phyloP scores from a whole-genome alignment of 2,797 vertebrate genomes.

The Cryptoblepharus egeriae region DNA sequence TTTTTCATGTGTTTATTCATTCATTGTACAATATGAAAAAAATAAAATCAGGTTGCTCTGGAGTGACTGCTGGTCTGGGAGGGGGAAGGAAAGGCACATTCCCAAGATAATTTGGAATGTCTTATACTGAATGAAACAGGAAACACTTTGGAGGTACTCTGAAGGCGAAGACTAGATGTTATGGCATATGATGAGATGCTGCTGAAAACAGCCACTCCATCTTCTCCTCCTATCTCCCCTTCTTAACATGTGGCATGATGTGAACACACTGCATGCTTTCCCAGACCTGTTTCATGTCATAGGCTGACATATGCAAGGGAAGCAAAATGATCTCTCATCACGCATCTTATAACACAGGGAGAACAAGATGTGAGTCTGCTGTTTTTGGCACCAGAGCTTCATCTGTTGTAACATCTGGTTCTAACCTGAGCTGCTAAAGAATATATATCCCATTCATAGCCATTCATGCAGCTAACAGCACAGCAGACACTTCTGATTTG shows the following conservation, averaged over 20 bases:
- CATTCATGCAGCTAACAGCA: background rate
- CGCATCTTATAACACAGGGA: background rate
- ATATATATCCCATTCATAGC: background rate
- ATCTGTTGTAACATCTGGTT: background rate
- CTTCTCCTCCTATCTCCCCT: background rate
- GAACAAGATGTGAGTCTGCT: background rate
- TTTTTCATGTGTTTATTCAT: no score
- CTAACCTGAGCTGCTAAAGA: background rate
- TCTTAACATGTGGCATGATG: background rate
- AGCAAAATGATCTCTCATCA: background rate
- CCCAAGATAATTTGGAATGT: background rate
- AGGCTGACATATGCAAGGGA: background rate
- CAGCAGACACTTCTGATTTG: background rate
- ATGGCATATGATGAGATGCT: background rate
- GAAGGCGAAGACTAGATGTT: no score
- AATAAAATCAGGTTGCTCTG: no score
- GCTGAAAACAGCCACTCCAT: background rate
- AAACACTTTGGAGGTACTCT: background rate
- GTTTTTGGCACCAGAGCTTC: background rate
- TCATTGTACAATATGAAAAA: no score
- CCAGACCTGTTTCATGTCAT: background rate
- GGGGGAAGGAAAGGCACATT: no score
- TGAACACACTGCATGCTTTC: background rate
- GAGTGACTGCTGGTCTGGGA: no score
- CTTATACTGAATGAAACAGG: background rate